Percentiles rank a stretch among this genome's conserved stretches.
Evolutionary conservation across 1,140 invertebrate genomes (phyloP).

Genomic region (Drosophila ohnishii): DNA sequence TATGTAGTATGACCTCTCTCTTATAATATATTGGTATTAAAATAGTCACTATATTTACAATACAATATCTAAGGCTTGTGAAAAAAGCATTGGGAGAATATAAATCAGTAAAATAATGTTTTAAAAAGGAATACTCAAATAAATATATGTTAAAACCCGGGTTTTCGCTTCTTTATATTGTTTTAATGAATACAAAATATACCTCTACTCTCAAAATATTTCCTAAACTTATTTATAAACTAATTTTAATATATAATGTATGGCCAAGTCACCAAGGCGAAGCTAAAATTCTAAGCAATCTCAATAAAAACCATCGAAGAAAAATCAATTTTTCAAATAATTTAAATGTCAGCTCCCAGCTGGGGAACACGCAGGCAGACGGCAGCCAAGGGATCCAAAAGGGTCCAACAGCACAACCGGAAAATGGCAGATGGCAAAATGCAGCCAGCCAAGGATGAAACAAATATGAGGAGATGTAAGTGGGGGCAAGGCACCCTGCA

Average conservation of each 20-base stretch:
- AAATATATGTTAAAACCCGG: not conserved
- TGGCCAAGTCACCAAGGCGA: not conserved
- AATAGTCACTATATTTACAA: conserved; percentile 52
- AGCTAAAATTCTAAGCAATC: conserved; percentile 2
- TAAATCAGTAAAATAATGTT: not conserved
- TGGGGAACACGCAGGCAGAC: conserved; percentile 6
- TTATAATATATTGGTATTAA: too few species aligned
- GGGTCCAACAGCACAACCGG: conserved; percentile 46
- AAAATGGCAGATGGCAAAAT: conserved; percentile 69
- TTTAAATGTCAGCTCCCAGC: conserved; percentile 41
- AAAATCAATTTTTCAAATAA: conserved; percentile 48
- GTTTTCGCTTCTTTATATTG: not conserved
- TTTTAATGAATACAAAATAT: too few species aligned
- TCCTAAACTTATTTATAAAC: not conserved
- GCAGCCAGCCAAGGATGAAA: conserved; percentile 27
- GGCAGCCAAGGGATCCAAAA: not conserved
- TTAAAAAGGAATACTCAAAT: not conserved
- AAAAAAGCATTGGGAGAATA: not conserved
- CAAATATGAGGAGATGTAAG: conserved; percentile 1
- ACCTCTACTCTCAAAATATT: not conserved
- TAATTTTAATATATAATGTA: not conserved
- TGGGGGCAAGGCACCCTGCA: conserved; percentile 53
- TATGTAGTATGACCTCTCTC: not conserved
- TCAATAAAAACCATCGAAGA: conserved; percentile 3
- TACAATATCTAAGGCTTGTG: not conserved